These are phyloP conservation scores for Thaumetopoea pityocampa DNA, from an alignment of 1,140 invertebrate species.

Conservation along the genomic window DNA sequence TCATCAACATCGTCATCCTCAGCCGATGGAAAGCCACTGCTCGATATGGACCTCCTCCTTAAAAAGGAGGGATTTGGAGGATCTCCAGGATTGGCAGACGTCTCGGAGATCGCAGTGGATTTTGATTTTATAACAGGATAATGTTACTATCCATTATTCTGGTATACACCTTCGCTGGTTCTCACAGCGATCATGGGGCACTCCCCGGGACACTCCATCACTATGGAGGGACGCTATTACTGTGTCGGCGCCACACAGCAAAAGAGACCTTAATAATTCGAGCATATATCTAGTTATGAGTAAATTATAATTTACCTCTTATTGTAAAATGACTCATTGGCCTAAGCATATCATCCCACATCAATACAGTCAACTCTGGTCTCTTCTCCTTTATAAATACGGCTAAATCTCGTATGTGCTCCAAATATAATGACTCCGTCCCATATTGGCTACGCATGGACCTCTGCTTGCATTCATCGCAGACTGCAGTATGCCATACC, in stretches of 20 bases:
- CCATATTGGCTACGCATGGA: constrained; percentile 65
- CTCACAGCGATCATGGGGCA: too few species aligned
- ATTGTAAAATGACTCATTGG: constrained; percentile 82
- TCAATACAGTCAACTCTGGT: constrained; percentile 84
- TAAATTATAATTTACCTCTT: constrained; percentile 67
- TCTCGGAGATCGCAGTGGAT: too few species aligned
- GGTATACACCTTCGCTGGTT: too few species aligned
- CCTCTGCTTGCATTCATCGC: constrained; percentile 81
- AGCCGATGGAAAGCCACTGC: too few species aligned
- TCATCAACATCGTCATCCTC: too few species aligned
- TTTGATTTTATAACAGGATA: too few species aligned
- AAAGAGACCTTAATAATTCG: background rate
- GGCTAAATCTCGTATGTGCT: constrained; percentile 83
- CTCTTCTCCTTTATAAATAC: constrained; percentile 81
- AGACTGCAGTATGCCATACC: constrained; percentile 86
- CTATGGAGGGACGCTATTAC: background rate
- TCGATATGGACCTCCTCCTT: too few species aligned
- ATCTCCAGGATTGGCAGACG: too few species aligned
- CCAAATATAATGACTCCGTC: constrained; percentile 78
- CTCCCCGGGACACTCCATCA: too few species aligned
- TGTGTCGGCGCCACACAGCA: background rate
- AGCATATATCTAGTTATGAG: background rate
- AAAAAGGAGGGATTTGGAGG: too few species aligned
- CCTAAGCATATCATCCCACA: constrained; percentile 98
- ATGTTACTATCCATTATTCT: too few species aligned